Base-by-base conservation (phyloP, 2,797 vertebrate genomes). In the Psittacula derbiana region DNA sequence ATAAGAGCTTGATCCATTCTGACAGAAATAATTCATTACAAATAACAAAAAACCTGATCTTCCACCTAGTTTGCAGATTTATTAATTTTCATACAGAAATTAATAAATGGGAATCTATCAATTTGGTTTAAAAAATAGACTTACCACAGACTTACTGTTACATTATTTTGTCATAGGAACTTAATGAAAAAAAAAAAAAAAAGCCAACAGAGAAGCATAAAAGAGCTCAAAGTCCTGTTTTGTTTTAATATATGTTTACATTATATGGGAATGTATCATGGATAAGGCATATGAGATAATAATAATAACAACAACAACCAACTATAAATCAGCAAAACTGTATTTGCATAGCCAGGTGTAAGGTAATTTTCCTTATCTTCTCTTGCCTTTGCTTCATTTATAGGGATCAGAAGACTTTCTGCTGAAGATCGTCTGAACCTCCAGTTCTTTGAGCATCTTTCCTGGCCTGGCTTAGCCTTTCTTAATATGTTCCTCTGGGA, bases 381-480 rank as follows among this genome's bases (percentile, higher is more conserved):
- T 94, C 41, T 52, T 86, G 73, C 91, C 80, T 94, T 90, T 93
- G 15, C 70, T 91, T 95, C 62, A 90, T 90, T 93, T 84, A 36
- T 81, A 89, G 83, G 53, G 49, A 88, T 30, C 27, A 55, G 62
- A 90, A 90, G 72, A 93, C 66, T 72, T 90, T 69, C 62, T 88
- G 66, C 62, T 58, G 78, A 90, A 88, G 73, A 92, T 40, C 76
- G 84, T 43, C 31, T 74, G 76, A 90, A 41, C 49, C 47, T 84
- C 80, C 58, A 72, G 62, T 86, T 92, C n/a, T 86, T 69, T 90
- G 58, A 90, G 30, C 70, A 88, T 28, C 14, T 92, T 83, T 88
- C 40, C 57, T 23, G 33, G 36, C 52, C 69, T 94, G 80, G 50
- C 58, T 88, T 86, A 88, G 15, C 79, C 49, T 93, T 88, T 93